Conservation (phyloP, 2,113 vertebrate species). For the Saimiri boliviensis region DNA sequence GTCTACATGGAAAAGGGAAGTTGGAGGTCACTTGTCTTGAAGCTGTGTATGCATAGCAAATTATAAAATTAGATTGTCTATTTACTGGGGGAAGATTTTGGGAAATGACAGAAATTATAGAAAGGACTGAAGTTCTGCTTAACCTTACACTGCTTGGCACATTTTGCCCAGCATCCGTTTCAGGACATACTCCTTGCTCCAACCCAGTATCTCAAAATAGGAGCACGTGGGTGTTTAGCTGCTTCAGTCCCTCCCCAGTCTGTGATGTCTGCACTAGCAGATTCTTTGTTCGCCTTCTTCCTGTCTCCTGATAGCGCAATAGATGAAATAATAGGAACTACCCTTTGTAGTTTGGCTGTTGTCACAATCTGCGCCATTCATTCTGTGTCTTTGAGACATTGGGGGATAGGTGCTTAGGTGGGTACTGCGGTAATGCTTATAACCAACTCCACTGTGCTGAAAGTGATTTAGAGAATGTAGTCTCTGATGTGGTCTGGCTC, state of each 20-base stretch:
- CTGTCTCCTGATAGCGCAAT: not conserved
- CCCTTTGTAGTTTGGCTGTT: not conserved
- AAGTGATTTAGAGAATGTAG: not conserved
- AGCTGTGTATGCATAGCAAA: not conserved
- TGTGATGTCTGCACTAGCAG: not conserved
- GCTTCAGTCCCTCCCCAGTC: not conserved
- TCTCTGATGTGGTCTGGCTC: not conserved
- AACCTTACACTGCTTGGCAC: not conserved
- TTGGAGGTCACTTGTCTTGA: not conserved
- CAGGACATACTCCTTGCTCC: not conserved
- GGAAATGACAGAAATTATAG: not conserved
- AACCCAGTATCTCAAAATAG: not conserved
- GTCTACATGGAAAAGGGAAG: not conserved
- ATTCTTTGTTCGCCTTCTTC: not conserved
- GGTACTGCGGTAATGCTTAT: not conserved
- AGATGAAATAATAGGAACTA: not conserved
- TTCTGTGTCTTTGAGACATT: not conserved
- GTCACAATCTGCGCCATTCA: not conserved
- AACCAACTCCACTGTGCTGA: not conserved
- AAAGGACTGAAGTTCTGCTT: not conserved
- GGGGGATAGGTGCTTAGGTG: not conserved
- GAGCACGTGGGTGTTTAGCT: not conserved
- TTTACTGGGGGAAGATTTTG: not conserved
- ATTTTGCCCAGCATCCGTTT: not conserved
- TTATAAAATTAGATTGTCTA: not conserved